Evolutionary conservation across 2,888 invertebrate genomes (phyloP).

Genomic region (Agrochola circellaris): DNA sequence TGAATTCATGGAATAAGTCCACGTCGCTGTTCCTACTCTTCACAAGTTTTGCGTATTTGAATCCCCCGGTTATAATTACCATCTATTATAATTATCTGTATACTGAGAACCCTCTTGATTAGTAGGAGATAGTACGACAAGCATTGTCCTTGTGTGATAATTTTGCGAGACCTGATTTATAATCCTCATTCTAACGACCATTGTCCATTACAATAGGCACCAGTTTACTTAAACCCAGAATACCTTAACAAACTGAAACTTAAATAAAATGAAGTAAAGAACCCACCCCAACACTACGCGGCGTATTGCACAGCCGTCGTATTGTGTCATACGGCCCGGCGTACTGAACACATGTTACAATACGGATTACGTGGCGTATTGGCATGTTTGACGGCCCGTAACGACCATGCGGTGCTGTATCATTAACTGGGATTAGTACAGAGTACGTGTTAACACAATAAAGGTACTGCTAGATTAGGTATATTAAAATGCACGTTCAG

Average conservation of each 20-base stretch:
- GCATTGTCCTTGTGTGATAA: background rate
- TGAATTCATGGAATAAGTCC: background rate
- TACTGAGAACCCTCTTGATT: background rate
- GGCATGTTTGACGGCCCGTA: slow-evolving; percentile 32
- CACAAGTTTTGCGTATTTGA: background rate
- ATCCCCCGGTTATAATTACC: background rate
- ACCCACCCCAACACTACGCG: background rate
- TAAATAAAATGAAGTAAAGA: background rate
- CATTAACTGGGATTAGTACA: slow-evolving; percentile 15
- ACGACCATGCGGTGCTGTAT: background rate
- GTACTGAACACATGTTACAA: slow-evolving; percentile 35
- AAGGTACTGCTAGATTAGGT: background rate
- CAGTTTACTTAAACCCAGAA: background rate
- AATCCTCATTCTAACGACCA: background rate
- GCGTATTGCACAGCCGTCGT: slow-evolving; percentile 14
- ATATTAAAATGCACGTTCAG: background rate
- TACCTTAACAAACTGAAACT: background rate
- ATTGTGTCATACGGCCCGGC: slow-evolving; percentile 8
- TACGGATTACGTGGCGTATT: slow-evolving; percentile 38
- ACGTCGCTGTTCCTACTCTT: background rate
- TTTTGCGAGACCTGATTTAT: background rate
- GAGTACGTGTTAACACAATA: background rate
- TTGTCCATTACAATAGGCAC: background rate
- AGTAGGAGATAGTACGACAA: background rate
- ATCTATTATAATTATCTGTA: background rate